Conservation (phyloP, 35 echinoderm and acorn worm species). For the Apostichopus parvimensis region DNA sequence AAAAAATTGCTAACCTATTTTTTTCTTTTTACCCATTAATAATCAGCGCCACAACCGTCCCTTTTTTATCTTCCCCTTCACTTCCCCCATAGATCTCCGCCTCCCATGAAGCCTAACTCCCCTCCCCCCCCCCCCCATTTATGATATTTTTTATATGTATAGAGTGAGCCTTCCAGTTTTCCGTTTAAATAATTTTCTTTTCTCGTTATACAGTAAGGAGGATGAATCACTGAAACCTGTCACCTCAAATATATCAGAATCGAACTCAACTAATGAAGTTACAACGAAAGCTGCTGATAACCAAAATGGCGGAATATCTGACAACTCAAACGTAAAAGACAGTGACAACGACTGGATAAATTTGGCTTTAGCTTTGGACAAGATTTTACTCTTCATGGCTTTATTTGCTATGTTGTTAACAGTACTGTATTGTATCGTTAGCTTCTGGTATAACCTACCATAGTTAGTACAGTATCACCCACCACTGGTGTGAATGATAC, state of each 20-base stretch:
- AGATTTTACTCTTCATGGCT: neutral
- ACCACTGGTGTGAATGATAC: neutral
- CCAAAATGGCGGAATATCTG: neutral
- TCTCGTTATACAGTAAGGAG: neutral
- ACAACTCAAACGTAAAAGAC: neutral
- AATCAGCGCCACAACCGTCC: no score
- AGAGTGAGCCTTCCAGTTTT: neutral
- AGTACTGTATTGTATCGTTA: neutral
- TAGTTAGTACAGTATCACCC: neutral
- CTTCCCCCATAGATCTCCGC: no score
- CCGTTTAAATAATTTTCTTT: neutral
- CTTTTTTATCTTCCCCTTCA: no score
- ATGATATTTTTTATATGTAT: no score
- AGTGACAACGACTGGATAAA: neutral
- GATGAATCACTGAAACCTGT: neutral
- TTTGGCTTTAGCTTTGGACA: neutral
- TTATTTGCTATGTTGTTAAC: neutral
- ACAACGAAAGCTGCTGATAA: neutral
- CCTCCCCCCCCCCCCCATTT: no score
- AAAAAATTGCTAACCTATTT: no score
- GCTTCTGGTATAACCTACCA: neutral
- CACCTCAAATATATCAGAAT: neutral
- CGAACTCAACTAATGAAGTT: neutral
- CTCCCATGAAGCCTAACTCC: no score
- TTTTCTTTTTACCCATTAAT: no score